A percentile compares a stretch with the other conserved stretches of the same genome.
phyloP scores from a whole-genome alignment of 2,797 vertebrate species.

The Epinephelus coioides region DNA sequence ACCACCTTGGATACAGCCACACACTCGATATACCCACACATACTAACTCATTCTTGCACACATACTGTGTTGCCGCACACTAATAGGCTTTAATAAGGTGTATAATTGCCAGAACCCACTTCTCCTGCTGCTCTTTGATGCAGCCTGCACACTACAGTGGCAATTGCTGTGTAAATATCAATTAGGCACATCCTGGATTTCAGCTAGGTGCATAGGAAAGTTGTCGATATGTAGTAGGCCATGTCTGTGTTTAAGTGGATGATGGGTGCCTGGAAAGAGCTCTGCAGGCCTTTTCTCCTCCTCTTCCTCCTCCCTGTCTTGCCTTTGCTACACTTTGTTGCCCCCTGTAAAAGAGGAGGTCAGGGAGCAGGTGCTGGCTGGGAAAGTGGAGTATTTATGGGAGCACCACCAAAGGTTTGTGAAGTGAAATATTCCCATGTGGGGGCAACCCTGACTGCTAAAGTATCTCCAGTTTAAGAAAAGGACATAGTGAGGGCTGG shows the following conservation, averaged over 20 bases:
- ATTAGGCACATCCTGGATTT: conserved; percentile 50
- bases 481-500: conserved; percentile 17
- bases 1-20: conserved; percentile 31
- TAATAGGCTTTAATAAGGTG: conserved; percentile 69
- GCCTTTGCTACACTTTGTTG: conserved; percentile 16
- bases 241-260: conserved; percentile 4
- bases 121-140: conserved; percentile 58
- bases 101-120: conserved; percentile 51
- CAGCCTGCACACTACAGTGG: conserved; percentile 41
- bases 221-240: neutral
- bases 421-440: conserved; percentile 51
- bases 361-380: conserved; percentile 61
- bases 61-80: conserved; percentile 31
- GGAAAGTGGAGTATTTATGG: conserved; percentile 60
- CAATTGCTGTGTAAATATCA: conserved; percentile 63
- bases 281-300: neutral
- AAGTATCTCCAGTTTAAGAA: conserved; percentile 52
- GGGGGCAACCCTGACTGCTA: conserved; percentile 33
- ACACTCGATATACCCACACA: conserved; percentile 9
- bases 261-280: neutral
- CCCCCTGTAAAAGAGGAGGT: conserved; percentile 51
- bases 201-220: conserved; percentile 12
- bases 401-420: conserved; percentile 36
- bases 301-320: neutral
- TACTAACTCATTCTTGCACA: conserved; percentile 14